These are phyloP conservation scores for Heliothis virescens DNA, from an alignment of 1,140 invertebrate genomes.

Conservation along the genomic window DNA sequence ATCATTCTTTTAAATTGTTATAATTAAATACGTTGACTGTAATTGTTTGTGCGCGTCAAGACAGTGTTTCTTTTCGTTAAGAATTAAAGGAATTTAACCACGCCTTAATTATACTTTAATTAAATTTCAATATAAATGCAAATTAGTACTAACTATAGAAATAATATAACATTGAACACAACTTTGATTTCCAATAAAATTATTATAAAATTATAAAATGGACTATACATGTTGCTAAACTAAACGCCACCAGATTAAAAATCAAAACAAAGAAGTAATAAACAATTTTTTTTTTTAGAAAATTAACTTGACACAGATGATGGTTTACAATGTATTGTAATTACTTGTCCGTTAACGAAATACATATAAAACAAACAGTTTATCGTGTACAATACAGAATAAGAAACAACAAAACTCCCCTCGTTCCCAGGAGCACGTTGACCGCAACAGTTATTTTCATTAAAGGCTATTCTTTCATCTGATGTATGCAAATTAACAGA, in stretches of 20 bases:
- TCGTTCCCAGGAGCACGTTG: slow-evolving; percentile 63
- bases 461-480: slow-evolving; percentile 59
- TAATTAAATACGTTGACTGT: slow-evolving; percentile 26
- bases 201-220: too few relatives aligned
- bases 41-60: slow-evolving; percentile 18
- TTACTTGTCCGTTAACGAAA: not conserved
- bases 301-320: too few relatives aligned
- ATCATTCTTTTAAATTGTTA: slow-evolving; percentile 42
- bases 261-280: too few relatives aligned
- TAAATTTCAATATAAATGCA: slow-evolving; percentile 2
- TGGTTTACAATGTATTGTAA: slow-evolving; percentile 1
- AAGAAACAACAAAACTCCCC: slow-evolving; percentile 43
- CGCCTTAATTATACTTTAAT: slow-evolving; percentile 1
- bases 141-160: not conserved
- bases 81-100: not conserved
- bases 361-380: not conserved
- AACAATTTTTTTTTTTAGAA: too few relatives aligned
- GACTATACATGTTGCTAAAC: too few relatives aligned
- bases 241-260: too few relatives aligned
- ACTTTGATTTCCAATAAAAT: too few relatives aligned
- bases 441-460: slow-evolving; percentile 62
- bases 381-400: too few relatives aligned
- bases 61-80: slow-evolving; percentile 2
- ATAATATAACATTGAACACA: too few relatives aligned
- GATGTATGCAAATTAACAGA: slow-evolving; percentile 69